Evolutionary conservation across 2,113 vertebrate species (phyloP).

Genomic region (Taxidea taxus): DNA sequence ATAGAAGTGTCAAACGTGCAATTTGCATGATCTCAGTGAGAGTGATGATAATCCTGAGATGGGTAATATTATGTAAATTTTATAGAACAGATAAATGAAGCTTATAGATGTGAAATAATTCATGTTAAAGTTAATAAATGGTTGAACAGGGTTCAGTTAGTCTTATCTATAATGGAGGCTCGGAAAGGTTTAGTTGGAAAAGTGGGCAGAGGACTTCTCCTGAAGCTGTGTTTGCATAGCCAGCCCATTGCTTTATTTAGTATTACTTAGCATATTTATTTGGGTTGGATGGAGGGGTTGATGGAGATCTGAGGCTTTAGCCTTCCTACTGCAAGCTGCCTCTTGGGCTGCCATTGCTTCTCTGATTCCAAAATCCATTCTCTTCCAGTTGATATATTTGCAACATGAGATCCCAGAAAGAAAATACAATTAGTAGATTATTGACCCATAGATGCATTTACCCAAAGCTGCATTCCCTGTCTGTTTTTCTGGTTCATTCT

Average conservation of each 20-base stretch:
- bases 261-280: background rate
- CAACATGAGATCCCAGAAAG: background rate
- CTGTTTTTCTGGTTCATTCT: background rate
- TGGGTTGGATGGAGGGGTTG: background rate
- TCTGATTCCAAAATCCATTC: background rate
- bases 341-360: background rate
- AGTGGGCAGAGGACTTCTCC: background rate
- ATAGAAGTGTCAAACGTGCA: background rate
- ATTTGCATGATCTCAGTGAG: background rate
- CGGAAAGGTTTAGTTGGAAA: background rate
- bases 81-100: background rate
- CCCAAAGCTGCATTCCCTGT: background rate
- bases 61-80: background rate
- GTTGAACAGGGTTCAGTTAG: background rate
- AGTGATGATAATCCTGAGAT: background rate
- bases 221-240: background rate
- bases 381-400: background rate
- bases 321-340: background rate
- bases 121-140: background rate
- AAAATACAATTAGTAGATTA: background rate
- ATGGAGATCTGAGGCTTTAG: background rate
- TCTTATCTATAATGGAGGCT: background rate
- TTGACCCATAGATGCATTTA: background rate
- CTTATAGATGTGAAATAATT: background rate
- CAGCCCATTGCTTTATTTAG: background rate